These are phyloP conservation scores for Platysteira castanea DNA, from an alignment of 2,113 vertebrate species.

Conservation along the genomic window DNA sequence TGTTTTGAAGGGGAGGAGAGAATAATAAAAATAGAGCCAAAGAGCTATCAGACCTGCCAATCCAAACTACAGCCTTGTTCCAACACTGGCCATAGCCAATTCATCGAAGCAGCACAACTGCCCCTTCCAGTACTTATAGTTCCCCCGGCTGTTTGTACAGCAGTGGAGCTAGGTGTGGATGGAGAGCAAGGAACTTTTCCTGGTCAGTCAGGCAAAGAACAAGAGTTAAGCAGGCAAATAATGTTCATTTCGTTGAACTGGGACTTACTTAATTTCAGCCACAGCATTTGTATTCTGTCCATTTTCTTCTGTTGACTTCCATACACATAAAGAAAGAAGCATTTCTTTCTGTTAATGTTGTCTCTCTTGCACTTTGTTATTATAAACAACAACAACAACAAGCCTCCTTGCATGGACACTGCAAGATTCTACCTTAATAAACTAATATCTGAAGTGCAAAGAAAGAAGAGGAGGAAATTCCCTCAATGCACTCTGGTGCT, in stretches of 20 bases:
- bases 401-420: neutral
- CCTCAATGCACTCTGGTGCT: neutral
- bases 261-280: neutral
- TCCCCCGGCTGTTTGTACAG: neutral
- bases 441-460: neutral
- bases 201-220: neutral
- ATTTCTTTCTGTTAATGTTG: neutral
- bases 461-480: neutral
- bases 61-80: neutral
- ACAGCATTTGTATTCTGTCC: neutral
- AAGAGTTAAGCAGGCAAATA: neutral
- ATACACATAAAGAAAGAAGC: neutral
- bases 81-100: neutral
- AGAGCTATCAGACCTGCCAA: neutral
- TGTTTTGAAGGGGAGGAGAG: neutral
- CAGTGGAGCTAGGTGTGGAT: rapidly evolving
- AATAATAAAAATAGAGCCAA: conserved; percentile 5
- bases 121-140: rapidly evolving
- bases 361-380: neutral
- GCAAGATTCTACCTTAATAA: neutral
- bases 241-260: neutral
- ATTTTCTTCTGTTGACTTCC: neutral
- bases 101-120: neutral
- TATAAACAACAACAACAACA: neutral
- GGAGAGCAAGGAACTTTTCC: neutral